Percentiles rank a stretch among this genome's conserved stretches.
Evolutionary conservation across 2,888 invertebrate species (phyloP).

Genomic region (Troides aeacus): DNA sequence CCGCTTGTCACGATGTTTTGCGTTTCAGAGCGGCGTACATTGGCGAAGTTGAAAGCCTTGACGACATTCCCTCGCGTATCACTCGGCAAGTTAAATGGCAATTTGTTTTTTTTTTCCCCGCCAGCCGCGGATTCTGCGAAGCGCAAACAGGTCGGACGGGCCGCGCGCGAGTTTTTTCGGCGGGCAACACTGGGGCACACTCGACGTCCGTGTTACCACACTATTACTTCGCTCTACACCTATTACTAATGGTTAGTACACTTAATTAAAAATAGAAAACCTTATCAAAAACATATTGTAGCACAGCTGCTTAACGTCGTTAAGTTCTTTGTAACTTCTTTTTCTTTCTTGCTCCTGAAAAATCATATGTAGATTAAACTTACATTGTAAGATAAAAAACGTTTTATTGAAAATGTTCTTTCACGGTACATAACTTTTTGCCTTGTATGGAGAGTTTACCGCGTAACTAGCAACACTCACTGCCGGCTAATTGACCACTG

Average conservation of each 20-base stretch:
- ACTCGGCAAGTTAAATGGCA: conserved; percentile 58
- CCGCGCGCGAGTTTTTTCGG: conserved; percentile 68
- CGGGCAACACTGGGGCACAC: conserved; percentile 49
- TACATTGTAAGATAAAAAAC: background rate
- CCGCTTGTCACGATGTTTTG: background rate
- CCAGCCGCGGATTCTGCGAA: conserved; percentile 65
- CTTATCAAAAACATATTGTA: background rate
- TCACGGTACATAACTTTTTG: background rate
- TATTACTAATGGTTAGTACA: conserved; percentile 3
- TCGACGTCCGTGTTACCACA: conserved; percentile 48
- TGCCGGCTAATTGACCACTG: conserved; percentile 63
- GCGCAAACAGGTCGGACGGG: conserved; percentile 68
- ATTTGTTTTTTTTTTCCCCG: conserved; percentile 62
- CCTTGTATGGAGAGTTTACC: background rate
- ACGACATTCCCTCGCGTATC: conserved; percentile 61
- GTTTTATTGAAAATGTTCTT: too few species aligned
- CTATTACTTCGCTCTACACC: conserved; percentile 31
- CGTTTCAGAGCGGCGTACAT: conserved; percentile 24
- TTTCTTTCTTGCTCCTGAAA: background rate
- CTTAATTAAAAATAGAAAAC: background rate
- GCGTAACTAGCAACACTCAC: conserved; percentile 29
- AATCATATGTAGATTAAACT: background rate
- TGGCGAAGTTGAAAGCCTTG: conserved; percentile 66
- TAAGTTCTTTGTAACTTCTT: background rate
- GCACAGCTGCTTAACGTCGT: background rate